Base-by-base conservation (phyloP, 2,797 vertebrate genomes). In the Platyrinchus mystaceus region DNA sequence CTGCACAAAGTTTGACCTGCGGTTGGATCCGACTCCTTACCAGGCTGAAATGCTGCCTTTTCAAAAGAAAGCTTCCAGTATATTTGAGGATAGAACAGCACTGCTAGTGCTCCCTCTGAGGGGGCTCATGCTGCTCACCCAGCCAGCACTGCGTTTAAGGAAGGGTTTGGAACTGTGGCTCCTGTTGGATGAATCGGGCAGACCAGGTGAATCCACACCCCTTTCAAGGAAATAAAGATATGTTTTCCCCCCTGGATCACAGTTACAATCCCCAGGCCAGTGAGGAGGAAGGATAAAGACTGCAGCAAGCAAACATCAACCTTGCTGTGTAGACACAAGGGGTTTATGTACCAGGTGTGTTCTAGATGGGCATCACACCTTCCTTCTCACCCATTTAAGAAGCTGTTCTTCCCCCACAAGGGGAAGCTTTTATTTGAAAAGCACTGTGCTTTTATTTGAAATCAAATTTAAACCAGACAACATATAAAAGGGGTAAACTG, bases 221-320 rank as follows among this genome's bases (percentile, higher is more conserved):
- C 28, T 26, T 39, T 53, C 32, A 30, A 6, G 34, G 27, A 62
- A 60, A 28, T 7, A 43, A 60, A n/a, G 69, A 10, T 2, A 34
- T 13, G 10, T 16, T 23, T 11, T 5, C 2, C 10, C 8, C 0
- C 5, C 12, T 3, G 1, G 6, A 0, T 12, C 23, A 43, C 2
- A 1, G 28, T 46, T 77, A 36, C 20, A 70, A 21, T 24, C 44
- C 49, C 22, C 14, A 44, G 18, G 34, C 10, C 22, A 41, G 20
- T 3, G 26, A 53, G 11, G 41, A 23, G 3, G 22, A 47, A 84
- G 39, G 79, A 16, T 17, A 69, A 14, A 41, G 50, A 69, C 2
- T 49, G 79, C 81, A 74, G 62, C 39, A 52, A 50, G 34, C 36
- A 50, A 69, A 67, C 23, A 28, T 2, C 15, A 44, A 7, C 69